Percentiles rank a stretch among this genome's conserved stretches.
phyloP scores from a whole-genome alignment of 2,113 vertebrate genomes.

The Trinectes maculatus region DNA sequence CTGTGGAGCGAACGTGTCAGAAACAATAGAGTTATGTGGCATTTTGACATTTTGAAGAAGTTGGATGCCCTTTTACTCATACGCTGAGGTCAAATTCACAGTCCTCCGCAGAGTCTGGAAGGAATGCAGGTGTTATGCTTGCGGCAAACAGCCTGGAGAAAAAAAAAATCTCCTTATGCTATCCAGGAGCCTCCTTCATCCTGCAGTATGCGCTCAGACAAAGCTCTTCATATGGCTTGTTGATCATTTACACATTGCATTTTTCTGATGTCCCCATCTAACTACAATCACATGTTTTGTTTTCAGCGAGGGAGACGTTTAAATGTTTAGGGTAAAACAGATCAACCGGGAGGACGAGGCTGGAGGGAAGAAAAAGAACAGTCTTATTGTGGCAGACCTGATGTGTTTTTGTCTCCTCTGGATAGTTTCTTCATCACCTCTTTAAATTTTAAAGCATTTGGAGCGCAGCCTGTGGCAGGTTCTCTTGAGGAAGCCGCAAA shows the following conservation, averaged over 20 bases:
- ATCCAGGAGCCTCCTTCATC: constrained; percentile 16
- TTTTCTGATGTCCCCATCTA: constrained; percentile 43
- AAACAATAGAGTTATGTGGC: constrained; percentile 61
- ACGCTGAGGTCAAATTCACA: constrained; percentile 58
- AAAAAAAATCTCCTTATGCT: constrained; percentile 13
- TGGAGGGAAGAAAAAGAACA: constrained; percentile 62
- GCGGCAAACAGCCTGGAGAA: constrained; percentile 48
- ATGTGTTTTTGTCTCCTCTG: constrained; percentile 90
- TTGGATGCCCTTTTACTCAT: constrained; percentile 52
- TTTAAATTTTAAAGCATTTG: constrained; percentile 97
- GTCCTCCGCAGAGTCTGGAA: constrained; percentile 25
- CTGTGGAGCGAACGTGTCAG: constrained; percentile 40
- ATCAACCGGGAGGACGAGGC: constrained; percentile 50
- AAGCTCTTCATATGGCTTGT: constrained; percentile 23
- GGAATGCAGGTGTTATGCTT: constrained; percentile 70
- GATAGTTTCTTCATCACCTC: constrained; percentile 97
- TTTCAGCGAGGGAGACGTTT: constrained; percentile 35
- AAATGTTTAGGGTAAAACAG: constrained; percentile 28
- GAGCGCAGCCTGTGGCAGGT: constrained; percentile 86
- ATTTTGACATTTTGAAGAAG: constrained; percentile 65
- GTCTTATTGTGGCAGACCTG: constrained; percentile 75
- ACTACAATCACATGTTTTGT: constrained; percentile 17
- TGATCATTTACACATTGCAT: constrained; percentile 49
- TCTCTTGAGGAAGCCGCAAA: constrained; percentile 88
- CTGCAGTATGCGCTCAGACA: constrained; percentile 11